A percentile compares a stretch with the other conserved stretches of the same genome.
These are phyloP conservation scores for Nibea albiflora DNA, from an alignment of 2,113 vertebrate genomes.

Conservation along the genomic window DNA sequence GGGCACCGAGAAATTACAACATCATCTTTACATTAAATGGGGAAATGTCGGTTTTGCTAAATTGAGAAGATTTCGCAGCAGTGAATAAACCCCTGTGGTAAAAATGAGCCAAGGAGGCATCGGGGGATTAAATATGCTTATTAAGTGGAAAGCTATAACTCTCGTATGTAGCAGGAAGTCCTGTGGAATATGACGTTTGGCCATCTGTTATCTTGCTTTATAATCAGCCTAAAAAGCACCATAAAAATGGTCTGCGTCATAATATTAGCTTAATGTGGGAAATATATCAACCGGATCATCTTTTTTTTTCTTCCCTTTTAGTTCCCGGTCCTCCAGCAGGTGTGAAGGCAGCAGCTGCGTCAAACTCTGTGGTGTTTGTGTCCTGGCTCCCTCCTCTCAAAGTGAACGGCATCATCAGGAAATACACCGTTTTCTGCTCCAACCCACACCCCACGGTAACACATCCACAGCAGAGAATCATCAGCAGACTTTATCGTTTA, in stretches of 20 bases:
- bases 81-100: not conserved
- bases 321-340: constrained; percentile 95
- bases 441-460: constrained; percentile 95
- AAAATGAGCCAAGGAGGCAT: not conserved
- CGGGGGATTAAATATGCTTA: constrained; percentile 28
- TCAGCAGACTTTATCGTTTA: not conserved
- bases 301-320: constrained; percentile 57
- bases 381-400: constrained; percentile 96
- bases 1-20: not conserved
- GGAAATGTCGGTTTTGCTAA: constrained; percentile 4
- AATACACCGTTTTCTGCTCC: constrained; percentile 97
- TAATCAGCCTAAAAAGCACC: constrained; percentile 21
- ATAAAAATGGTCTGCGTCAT: constrained; percentile 22
- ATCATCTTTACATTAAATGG: constrained; percentile 1
- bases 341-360: constrained; percentile 94
- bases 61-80: constrained; percentile 14
- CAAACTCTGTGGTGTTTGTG: constrained; percentile 92
- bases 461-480: not conserved
- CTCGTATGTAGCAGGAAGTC: not conserved
- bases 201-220: constrained; percentile 25
- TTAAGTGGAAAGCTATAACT: constrained; percentile 17
- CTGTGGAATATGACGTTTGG: not conserved
- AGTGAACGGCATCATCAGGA: constrained; percentile 94
- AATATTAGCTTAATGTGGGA: constrained; percentile 18
- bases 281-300: constrained; percentile 20